Conservation (phyloP, 2,797 vertebrate genomes). For the Epinephelus awoara region DNA sequence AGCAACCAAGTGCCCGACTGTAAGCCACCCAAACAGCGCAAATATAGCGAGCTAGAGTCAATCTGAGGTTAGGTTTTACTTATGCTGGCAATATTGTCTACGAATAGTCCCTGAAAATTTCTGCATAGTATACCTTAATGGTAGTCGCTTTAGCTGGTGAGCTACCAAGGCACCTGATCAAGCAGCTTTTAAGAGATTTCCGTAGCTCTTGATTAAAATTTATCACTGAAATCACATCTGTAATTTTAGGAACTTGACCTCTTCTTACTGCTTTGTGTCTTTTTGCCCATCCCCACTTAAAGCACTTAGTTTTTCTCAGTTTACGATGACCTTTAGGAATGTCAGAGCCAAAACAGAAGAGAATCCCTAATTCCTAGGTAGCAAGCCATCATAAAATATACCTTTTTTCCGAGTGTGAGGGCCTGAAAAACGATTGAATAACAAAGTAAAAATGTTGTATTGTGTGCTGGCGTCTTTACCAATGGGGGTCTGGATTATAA, state of each 20-base stretch:
- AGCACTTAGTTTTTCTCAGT: constrained; percentile 34
- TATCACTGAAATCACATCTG: neutral
- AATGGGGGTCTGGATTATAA: constrained; percentile 12
- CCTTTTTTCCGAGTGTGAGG: constrained; percentile 23
- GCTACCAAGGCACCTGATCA: too few species aligned
- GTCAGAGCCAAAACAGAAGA: constrained; percentile 52
- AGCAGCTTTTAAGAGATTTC: neutral
- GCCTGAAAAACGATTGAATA: neutral
- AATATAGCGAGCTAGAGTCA: too few species aligned
- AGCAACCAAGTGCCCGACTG: too few species aligned
- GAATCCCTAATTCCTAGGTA: constrained; percentile 42
- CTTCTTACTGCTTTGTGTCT: constrained; percentile 21
- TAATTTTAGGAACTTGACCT: constrained; percentile 15
- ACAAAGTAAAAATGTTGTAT: constrained; percentile 30
- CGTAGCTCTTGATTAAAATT: constrained; percentile 13
- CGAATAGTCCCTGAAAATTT: too few species aligned
- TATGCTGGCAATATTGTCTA: too few species aligned
- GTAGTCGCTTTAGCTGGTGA: too few species aligned
- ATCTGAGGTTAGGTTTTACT: too few species aligned
- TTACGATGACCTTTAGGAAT: constrained; percentile 66
- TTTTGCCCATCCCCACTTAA: constrained; percentile 34
- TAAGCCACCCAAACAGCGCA: too few species aligned
- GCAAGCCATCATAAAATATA: constrained; percentile 36
- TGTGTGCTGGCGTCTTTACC: constrained; percentile 22
- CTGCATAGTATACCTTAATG: too few species aligned